Evolutionary conservation across 2,797 vertebrate genomes (phyloP), one percentile per base, ranked within the genome.

Genomic region (Parauchenoglanis ngamensis): DNA sequence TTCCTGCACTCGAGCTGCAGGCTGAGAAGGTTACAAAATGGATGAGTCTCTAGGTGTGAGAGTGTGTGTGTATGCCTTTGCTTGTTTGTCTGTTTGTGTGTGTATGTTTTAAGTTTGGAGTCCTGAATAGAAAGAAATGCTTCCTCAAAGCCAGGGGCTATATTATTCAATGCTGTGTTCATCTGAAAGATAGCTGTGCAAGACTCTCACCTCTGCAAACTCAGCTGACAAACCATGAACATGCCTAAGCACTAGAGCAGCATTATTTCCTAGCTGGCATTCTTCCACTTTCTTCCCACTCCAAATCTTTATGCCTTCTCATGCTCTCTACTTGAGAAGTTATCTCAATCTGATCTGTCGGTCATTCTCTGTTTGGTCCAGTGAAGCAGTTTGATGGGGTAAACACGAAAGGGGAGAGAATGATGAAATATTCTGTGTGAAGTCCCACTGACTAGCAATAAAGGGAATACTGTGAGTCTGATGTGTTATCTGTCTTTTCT

Each of bases 381-480:
- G 86, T 91, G 92, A 91, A 92, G 35, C 86, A 87, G 87, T 92
- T 90, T 91, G 90, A 94, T 93, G 90, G 90, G 77, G 65, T 68
- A 85, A 87, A 90, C 77, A 90, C 68, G 46, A 59, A 84, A 88
- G 75, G 57, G 6, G 3, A 6, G 88, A 90, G 91, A 88, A 85
- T 54, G 84, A 89, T 90, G 23, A 87, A 31, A 83, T 87, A 88
- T 91, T 91, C 82, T 87, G 83, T 87, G 57, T 56, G 63, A 87
- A 89, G 88, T 80, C 72, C 17, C 35, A 12, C 73, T 77, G 77
- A 35, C 31, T 56, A 78, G 31, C 46, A 49, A 4, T 49, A 56
- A 56, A 78, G 49, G 31, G 40, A 59, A 57, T 57, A 23, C 17
- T 31, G 21, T 21, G 10, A 73, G 21, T 76, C 70, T 73, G 11